phyloP scores from a whole-genome alignment of 1,140 invertebrate species.

The Dendroctonus ponderosae region DNA sequence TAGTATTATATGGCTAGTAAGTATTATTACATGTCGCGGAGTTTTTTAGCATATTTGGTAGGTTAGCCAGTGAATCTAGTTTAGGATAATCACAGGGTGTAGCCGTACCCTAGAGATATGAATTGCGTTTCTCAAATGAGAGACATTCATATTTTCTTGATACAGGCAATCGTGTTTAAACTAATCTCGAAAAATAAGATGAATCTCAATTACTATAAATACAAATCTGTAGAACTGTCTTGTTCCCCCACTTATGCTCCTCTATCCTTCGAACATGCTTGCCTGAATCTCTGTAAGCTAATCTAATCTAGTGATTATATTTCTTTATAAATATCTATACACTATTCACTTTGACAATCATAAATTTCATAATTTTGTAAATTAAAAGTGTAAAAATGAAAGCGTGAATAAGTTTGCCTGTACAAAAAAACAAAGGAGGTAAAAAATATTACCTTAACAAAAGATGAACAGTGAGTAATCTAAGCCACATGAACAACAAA shows the following conservation, averaged over 20 bases:
- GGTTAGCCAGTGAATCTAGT: constrained; percentile 49
- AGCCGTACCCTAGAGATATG: constrained; percentile 51
- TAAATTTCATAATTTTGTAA: constrained; percentile 42
- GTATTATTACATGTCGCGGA: constrained; percentile 47
- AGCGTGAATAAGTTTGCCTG: constrained; percentile 38
- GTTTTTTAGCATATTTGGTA: constrained; percentile 42
- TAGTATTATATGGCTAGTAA: constrained; percentile 47
- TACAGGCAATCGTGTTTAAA: constrained; percentile 38
- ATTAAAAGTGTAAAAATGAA: constrained; percentile 39
- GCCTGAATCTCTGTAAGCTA: constrained; percentile 29
- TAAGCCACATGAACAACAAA: too few relatives aligned
- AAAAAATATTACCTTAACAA: not conserved
- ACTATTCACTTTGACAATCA: constrained; percentile 49
- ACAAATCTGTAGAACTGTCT: constrained; percentile 3
- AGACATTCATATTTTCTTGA: constrained; percentile 38
- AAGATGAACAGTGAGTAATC: too few relatives aligned
- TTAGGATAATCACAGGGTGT: constrained; percentile 52
- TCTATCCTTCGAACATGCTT: constrained; percentile 30
- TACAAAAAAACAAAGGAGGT: constrained; percentile 33
- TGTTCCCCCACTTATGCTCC: not conserved
- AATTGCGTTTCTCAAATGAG: constrained; percentile 39
- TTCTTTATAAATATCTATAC: constrained; percentile 37
- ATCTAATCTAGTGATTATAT: constrained; percentile 12
- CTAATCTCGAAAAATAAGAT: constrained; percentile 21
- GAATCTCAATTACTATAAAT: constrained; percentile 29